phyloP scores from a whole-genome alignment of 2,113 vertebrate species.

The Mixornis gularis region DNA sequence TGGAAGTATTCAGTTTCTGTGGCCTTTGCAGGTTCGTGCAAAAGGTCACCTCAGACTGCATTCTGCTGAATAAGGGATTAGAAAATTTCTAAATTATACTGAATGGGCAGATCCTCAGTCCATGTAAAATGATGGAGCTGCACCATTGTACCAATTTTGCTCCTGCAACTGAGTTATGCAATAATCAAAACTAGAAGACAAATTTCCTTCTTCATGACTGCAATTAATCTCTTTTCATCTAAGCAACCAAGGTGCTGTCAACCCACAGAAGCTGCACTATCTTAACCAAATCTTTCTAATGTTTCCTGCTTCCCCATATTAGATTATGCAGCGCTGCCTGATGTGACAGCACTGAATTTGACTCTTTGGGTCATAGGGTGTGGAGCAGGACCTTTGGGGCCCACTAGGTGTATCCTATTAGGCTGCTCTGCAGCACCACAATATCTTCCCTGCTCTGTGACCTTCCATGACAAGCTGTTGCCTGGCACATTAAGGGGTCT shows the following conservation, averaged over 20 bases:
- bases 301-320: background rate
- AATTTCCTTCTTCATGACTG: background rate
- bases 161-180: background rate
- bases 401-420: background rate
- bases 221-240: background rate
- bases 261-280: background rate
- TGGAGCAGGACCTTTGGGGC: background rate
- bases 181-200: background rate
- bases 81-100: background rate
- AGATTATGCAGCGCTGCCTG: background rate
- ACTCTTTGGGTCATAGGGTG: background rate
- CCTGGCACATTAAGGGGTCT: background rate
- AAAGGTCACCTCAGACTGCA: conserved; percentile 31
- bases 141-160: background rate
- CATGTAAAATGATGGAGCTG: background rate
- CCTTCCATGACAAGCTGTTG: background rate
- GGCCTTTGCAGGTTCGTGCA: conserved; percentile 10
- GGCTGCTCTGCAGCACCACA: background rate
- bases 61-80: conserved; percentile 42
- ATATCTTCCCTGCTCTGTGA: background rate
- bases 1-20: conserved; percentile 27
- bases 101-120: background rate
- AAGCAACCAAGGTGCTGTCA: background rate
- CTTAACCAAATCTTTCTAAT: background rate
- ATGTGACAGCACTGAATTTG: background rate